Conservation (phyloP, 2,113 vertebrate species). For the Chroicocephalus ridibundus region DNA sequence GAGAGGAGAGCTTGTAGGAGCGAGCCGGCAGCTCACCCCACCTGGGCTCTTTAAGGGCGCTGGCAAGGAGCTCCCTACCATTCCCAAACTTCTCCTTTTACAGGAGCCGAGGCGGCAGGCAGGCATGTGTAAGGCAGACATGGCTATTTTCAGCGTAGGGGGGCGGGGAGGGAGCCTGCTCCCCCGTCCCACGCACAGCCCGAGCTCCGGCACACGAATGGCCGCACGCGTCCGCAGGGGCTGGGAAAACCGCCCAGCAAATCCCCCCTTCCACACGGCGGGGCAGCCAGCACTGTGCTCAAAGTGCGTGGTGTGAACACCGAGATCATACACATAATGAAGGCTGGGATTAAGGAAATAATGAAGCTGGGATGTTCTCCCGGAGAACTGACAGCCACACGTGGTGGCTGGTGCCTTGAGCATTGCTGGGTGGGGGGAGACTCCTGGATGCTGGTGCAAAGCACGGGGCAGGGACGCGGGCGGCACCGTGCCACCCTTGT, state of each 20-base stretch:
- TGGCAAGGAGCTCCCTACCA: not conserved
- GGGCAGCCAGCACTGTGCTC: not conserved
- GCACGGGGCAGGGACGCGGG: not conserved
- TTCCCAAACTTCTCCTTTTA: conserved; percentile 33
- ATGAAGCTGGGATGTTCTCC: not conserved
- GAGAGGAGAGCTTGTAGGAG: not conserved
- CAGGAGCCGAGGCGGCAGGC: not conserved
- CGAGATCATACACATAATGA: not conserved
- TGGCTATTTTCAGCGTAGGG: not conserved
- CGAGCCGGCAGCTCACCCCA: not conserved
- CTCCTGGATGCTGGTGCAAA: not conserved
- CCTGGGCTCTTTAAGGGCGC: conserved; percentile 5
- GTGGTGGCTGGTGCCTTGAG: not conserved
- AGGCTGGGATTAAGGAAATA: not conserved
- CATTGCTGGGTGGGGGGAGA: not conserved
- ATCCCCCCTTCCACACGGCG: rapidly evolving
- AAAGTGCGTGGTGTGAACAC: not conserved
- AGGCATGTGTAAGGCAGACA: not conserved
- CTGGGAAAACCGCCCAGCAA: not conserved
- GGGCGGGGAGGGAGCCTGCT: not conserved
- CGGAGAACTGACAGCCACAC: rapidly evolving
- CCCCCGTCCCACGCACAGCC: not conserved
- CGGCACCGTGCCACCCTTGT: rapidly evolving
- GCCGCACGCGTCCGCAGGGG: not conserved
- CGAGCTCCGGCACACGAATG: not conserved